Percentiles rank a stretch among this genome's conserved stretches.
Evolutionary conservation across 2,797 vertebrate species (phyloP).

Genomic region (Myiotriccus ornatus): DNA sequence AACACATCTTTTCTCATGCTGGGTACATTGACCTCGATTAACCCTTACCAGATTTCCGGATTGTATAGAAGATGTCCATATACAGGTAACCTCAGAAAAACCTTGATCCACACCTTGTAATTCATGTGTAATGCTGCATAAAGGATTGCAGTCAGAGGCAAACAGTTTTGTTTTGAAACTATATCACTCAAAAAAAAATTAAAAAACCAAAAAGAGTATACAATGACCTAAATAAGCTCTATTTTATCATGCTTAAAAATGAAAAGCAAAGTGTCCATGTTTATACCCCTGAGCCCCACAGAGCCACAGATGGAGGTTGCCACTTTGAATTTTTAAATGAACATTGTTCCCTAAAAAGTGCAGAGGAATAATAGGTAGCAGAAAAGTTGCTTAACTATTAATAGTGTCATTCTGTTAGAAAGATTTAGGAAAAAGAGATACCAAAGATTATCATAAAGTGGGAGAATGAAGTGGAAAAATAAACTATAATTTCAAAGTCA

Average conservation of each 20-base stretch:
- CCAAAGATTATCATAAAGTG: constrained; percentile 27
- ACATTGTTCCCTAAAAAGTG: not conserved
- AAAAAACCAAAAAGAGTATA: not conserved
- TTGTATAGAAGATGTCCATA: not conserved
- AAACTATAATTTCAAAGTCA: constrained; percentile 56
- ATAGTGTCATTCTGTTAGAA: constrained; percentile 26
- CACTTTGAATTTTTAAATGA: constrained; percentile 56
- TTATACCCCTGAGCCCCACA: constrained; percentile 41
- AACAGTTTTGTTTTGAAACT: not conserved
- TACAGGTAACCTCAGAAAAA: not conserved
- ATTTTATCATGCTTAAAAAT: constrained; percentile 38
- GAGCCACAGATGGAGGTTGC: constrained; percentile 37
- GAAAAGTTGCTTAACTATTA: constrained; percentile 32
- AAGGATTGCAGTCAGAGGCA: not conserved
- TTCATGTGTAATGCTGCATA: not conserved
- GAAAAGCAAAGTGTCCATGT: constrained; percentile 37
- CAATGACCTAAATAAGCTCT: constrained; percentile 53
- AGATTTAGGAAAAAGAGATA: constrained; percentile 16
- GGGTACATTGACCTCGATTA: not conserved
- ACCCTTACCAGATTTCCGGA: not conserved
- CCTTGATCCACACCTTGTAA: not conserved
- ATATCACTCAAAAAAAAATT: not conserved
- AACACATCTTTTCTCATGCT: not conserved
- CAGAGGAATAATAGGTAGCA: constrained; percentile 25
- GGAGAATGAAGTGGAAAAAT: constrained; percentile 29